A percentile compares a stretch with the other conserved stretches of the same genome.
Conservation (phyloP, 2,888 invertebrate species). For the Boloria selene region DNA sequence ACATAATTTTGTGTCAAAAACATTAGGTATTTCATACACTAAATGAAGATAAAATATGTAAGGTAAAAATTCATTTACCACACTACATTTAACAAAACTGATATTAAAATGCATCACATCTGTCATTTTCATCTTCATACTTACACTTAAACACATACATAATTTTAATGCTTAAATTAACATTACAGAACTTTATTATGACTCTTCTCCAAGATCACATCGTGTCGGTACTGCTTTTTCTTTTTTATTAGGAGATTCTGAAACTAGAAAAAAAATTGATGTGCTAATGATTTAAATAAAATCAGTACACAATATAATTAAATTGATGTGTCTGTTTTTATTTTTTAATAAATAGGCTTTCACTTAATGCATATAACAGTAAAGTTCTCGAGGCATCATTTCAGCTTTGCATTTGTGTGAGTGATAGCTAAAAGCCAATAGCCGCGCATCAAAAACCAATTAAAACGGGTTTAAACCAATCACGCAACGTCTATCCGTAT, state of each 20-base stretch:
- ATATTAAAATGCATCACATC: slow-evolving; percentile 3
- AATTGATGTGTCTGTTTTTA: no score
- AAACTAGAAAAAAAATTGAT: slow-evolving; percentile 10
- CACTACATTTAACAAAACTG: slow-evolving; percentile 17
- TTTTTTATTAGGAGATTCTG: slow-evolving; percentile 54
- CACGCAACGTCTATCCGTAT: no score
- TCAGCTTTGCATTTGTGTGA: no score
- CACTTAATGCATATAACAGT: no score
- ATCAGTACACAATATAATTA: no score
- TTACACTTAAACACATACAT: not conserved
- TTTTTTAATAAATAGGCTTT: no score
- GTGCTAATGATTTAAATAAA: not conserved
- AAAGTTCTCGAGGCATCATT: no score
- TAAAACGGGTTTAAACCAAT: no score
- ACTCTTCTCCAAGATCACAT: slow-evolving; percentile 57
- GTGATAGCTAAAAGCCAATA: no score
- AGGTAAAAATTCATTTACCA: slow-evolving; percentile 11
- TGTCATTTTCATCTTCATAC: slow-evolving; percentile 12
- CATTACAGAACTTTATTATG: slow-evolving; percentile 32
- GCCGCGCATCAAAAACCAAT: no score
- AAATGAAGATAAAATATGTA: slow-evolving; percentile 14
- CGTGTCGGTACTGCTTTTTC: slow-evolving; percentile 55
- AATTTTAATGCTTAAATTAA: slow-evolving; percentile 6
- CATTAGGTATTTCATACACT: slow-evolving; percentile 15
- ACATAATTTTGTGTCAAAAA: slow-evolving; percentile 9